Conservation (phyloP, 2,888 invertebrate genomes). For the Parthenolecanium corni region DNA sequence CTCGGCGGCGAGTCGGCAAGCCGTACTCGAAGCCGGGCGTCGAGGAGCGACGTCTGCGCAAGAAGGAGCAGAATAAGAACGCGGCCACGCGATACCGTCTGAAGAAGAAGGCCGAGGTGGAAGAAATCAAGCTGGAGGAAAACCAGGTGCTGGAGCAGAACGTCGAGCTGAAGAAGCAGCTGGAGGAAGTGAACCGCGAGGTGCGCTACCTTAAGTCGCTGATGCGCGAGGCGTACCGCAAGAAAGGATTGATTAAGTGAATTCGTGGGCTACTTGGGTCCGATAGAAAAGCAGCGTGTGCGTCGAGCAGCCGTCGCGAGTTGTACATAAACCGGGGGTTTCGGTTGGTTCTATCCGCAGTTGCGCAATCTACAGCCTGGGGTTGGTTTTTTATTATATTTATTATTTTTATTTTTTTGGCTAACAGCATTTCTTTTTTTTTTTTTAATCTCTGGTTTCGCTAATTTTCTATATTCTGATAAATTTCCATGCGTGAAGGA, state of each 20-base stretch:
- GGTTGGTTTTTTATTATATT: too few relatives aligned
- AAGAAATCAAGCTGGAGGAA: slow-evolving; percentile 47
- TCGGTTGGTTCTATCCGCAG: too few relatives aligned
- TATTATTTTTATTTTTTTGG: too few relatives aligned
- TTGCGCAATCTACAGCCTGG: too few relatives aligned
- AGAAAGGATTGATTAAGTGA: slow-evolving; percentile 62
- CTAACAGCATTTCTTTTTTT: too few relatives aligned
- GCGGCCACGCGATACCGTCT: slow-evolving; percentile 81
- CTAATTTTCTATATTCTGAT: too few relatives aligned
- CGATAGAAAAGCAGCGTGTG: too few relatives aligned
- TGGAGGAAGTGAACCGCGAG: slow-evolving; percentile 66
- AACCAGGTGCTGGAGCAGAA: slow-evolving; percentile 53
- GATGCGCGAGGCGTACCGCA: slow-evolving; percentile 74
- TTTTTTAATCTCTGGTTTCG: too few relatives aligned
- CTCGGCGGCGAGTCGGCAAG: slow-evolving; percentile 41
- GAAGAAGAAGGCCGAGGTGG: slow-evolving; percentile 79
- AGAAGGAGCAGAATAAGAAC: slow-evolving; percentile 87
- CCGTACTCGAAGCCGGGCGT: slow-evolving; percentile 52
- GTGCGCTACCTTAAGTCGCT: slow-evolving; percentile 76
- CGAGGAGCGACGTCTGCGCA: slow-evolving; percentile 68
- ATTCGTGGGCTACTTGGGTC: too few relatives aligned
- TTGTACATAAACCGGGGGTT: too few relatives aligned
- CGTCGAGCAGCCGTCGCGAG: too few relatives aligned
- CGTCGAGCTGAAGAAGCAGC: slow-evolving; percentile 53
- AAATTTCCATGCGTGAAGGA: too few relatives aligned